Percentiles rank a stretch among this genome's conserved stretches.
phyloP scores from a whole-genome alignment of 1,140 invertebrate species.

The Drosophila pruinosa region DNA sequence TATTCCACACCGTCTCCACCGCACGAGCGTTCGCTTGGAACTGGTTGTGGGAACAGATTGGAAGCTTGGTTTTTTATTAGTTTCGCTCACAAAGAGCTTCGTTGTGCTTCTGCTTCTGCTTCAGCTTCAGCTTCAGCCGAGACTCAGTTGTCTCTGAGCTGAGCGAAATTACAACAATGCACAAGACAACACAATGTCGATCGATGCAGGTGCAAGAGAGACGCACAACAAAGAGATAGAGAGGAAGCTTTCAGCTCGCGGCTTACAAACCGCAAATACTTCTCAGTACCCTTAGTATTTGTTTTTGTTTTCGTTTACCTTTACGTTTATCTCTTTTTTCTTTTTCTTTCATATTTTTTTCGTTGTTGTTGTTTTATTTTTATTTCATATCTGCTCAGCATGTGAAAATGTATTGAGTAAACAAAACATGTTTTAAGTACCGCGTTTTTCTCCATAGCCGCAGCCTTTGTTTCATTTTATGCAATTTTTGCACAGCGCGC shows the following conservation, averaged over 20 bases:
- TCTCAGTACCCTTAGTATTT: constrained; percentile 42
- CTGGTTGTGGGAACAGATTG: constrained; percentile 76
- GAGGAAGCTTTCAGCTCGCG: constrained; percentile 1
- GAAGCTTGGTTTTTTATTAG: constrained; percentile 76
- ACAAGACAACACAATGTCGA: neutral
- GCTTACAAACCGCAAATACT: constrained; percentile 73
- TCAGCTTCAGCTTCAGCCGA: neutral
- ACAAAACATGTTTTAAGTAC: constrained; percentile 45
- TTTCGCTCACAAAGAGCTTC: constrained; percentile 74
- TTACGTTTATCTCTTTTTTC: constrained; percentile 20
- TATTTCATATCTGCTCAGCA: constrained; percentile 6
- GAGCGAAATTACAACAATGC: constrained; percentile 57
- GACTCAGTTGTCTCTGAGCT: constrained; percentile 18
- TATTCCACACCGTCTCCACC: constrained; percentile 44
- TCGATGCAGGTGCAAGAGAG: constrained; percentile 28
- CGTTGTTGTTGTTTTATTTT: constrained; percentile 1
- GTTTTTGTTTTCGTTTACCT: constrained; percentile 38
- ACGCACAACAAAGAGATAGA: constrained; percentile 16
- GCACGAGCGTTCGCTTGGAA: constrained; percentile 57
- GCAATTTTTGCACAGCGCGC: constrained; percentile 25
- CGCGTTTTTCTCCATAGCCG: constrained; percentile 38
- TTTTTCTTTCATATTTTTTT: neutral
- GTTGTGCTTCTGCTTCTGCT: constrained; percentile 49
- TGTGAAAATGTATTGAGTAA: constrained; percentile 64
- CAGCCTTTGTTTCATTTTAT: constrained; percentile 46